Evolutionary conservation across 1,140 invertebrate species (phyloP), one percentile per base, ranked within the genome.

Genomic region (Atta cephalotes): DNA sequence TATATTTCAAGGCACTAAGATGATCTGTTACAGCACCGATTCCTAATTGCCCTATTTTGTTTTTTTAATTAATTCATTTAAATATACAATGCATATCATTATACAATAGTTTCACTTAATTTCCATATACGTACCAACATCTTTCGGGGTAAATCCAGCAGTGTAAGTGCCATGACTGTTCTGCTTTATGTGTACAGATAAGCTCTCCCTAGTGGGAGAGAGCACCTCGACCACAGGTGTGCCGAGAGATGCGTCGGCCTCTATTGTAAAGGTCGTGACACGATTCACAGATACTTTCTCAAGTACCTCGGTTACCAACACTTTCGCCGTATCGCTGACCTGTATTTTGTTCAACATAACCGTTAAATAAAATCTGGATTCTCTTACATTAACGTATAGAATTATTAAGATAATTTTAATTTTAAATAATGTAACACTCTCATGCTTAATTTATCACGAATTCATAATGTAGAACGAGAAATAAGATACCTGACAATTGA

Each of bases 241-340:
- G 18, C 96, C 97, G 65, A 97, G 96, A 65, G 97, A 97, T 39
- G 96, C 95, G 89, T 97, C 96, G 10, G 96, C 96, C 92, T 99
- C 98, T 72, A 99, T 97, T 62, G 96, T 97, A 94, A 99, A 99
- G 14, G 97, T 97, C 74, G 98, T 98, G 2, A 97, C 94, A 58
- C 97, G 96, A 71, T 98, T 97, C 62, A 99, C 98, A 18, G 98
- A 97, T n/a, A 99, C 98, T 95, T 99, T 98, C 93, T 99, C 98
- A 71, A 99, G 96, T 1, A 97, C 97, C 90, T 99, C 98, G 3
- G 97, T 97, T 21, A 97, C 96, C 1, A 95, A 62, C 31, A 97
- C 94, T 92, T 94, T 95, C 14, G 95, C 95, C 5, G 94, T 94
- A 80, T 95, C 94, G 74, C 92, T 95, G 39, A 95, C 94, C 95